phyloP scores from a whole-genome alignment of 2,888 invertebrate species.

The Eulithis testata region DNA sequence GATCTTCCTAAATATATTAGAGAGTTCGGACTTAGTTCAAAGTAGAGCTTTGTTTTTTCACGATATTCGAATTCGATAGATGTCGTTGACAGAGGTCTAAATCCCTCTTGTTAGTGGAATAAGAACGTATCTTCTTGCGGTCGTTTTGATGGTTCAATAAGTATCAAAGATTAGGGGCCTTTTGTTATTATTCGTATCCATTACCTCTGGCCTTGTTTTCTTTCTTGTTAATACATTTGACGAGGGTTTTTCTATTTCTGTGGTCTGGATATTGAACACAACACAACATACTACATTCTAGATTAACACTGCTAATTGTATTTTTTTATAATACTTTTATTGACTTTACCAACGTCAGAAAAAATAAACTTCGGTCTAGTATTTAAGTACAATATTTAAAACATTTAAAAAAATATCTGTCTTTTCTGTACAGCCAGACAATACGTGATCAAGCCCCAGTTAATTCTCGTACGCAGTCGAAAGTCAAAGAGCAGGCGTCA shows the following conservation, averaged over 20 bases:
- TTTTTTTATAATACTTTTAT: neutral
- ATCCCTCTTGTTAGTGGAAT: slow-evolving; percentile 55
- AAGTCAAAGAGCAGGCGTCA: slow-evolving; percentile 48
- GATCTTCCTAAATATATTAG: slow-evolving; percentile 4
- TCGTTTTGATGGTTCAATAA: slow-evolving; percentile 53
- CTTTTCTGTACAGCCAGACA: slow-evolving; percentile 29
- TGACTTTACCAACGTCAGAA: no score
- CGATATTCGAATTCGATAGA: slow-evolving; percentile 42
- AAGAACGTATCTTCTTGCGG: slow-evolving; percentile 53
- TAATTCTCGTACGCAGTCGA: slow-evolving; percentile 32
- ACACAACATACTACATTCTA: neutral
- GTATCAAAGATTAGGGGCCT: slow-evolving; percentile 49
- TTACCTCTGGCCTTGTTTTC: slow-evolving; percentile 27
- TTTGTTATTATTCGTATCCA: slow-evolving; percentile 36
- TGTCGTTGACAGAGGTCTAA: slow-evolving; percentile 49
- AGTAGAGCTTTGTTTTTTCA: slow-evolving; percentile 36
- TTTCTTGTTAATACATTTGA: slow-evolving; percentile 22
- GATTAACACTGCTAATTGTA: slow-evolving; percentile 1
- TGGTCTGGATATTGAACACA: slow-evolving; percentile 9
- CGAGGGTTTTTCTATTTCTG: slow-evolving; percentile 23
- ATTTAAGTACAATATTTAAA: neutral
- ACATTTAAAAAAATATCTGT: slow-evolving; percentile 6
- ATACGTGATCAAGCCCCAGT: slow-evolving; percentile 37
- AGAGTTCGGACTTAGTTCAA: slow-evolving; percentile 22
- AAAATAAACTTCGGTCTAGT: no score